Conservation (phyloP, 2,113 vertebrate species). For the Crotalus viridis region DNA sequence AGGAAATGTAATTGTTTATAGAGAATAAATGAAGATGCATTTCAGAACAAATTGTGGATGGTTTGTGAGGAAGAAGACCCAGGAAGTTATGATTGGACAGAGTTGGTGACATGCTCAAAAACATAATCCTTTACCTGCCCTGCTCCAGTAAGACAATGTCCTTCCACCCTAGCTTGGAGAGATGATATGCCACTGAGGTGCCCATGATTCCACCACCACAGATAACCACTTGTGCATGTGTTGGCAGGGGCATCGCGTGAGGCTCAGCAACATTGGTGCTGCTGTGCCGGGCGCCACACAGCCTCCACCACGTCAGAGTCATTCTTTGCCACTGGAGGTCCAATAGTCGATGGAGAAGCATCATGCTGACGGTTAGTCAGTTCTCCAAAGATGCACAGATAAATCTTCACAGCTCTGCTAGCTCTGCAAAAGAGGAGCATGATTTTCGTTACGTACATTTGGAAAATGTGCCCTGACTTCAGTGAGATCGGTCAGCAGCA, state of each 20-base stretch:
- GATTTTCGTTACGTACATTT: too few species aligned
- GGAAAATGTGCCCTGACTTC: background rate
- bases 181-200: slow-evolving; percentile 94
- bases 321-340: slow-evolving; percentile 62
- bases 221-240: slow-evolving; percentile 88
- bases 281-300: slow-evolving; percentile 48
- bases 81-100: background rate
- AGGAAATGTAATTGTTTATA: background rate
- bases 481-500: background rate
- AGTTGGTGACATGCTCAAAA: background rate
- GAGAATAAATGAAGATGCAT: background rate
- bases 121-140: slow-evolving; percentile 82
- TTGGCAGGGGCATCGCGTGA: slow-evolving; percentile 71
- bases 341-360: slow-evolving; percentile 76
- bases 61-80: background rate
- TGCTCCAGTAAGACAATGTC: slow-evolving; percentile 92
- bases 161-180: slow-evolving; percentile 92
- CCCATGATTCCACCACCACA: slow-evolving; percentile 92
- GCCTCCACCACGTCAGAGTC: slow-evolving; percentile 57
- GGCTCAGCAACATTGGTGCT: slow-evolving; percentile 63
- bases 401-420: background rate
- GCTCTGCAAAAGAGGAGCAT: slow-evolving; percentile 39
- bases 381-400: background rate
- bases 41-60: background rate
- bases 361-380: slow-evolving; percentile 56